Evolutionary conservation across 2,113 vertebrate genomes (phyloP).

Genomic region (human (Homo sapiens)): DNA sequence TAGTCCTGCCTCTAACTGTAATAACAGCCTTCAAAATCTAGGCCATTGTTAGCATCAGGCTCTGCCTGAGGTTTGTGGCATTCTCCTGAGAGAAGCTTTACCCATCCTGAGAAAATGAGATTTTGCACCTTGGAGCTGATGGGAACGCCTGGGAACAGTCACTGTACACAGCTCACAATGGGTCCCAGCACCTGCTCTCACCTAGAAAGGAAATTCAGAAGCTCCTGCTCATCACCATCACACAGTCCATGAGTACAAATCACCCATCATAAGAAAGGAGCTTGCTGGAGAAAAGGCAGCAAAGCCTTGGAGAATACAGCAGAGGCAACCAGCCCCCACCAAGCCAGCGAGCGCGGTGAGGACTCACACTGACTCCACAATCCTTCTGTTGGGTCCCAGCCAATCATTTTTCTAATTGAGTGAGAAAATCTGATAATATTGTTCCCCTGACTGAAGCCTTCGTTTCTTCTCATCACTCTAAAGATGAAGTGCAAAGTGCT

Average conservation of each 20-base stretch:
- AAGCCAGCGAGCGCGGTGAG: neutral
- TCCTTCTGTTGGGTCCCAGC: neutral
- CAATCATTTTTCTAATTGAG: neutral
- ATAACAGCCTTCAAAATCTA: neutral
- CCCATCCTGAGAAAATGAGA: neutral
- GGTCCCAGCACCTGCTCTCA: neutral
- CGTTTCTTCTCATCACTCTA: neutral
- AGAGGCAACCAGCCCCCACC: neutral
- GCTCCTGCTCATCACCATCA: rapidly evolving
- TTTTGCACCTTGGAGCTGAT: rapidly evolving
- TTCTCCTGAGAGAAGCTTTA: neutral
- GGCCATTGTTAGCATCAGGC: neutral
- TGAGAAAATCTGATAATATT: neutral
- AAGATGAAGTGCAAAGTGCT: neutral
- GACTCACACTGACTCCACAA: rapidly evolving
- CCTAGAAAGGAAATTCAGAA: neutral
- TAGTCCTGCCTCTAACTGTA: neutral
- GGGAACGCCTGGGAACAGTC: neutral
- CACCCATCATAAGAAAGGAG: neutral
- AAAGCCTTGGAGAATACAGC: neutral
- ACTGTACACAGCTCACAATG: rapidly evolving
- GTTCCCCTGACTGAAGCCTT: neutral
- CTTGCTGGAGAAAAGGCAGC: too few species aligned
- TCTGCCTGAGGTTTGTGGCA: rapidly evolving
- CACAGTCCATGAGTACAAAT: too few species aligned